Evolutionary conservation across 1,140 invertebrate species (phyloP), one percentile per base, ranked within the genome.

Genomic region (Saccostrea echinata): DNA sequence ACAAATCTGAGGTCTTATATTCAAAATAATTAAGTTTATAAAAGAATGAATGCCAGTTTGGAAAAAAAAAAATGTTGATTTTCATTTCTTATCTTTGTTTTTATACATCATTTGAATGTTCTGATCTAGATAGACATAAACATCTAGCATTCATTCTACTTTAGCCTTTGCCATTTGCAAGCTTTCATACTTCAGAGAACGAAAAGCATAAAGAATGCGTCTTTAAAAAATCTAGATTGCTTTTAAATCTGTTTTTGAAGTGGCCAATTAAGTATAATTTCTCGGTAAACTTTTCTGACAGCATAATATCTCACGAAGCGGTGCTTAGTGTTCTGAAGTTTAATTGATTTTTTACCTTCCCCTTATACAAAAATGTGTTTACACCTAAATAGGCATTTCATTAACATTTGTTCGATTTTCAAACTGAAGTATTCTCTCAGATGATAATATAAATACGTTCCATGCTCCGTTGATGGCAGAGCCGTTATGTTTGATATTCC

Each of bases 381-480:
- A 76, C 68, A 30, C 30, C 68, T 76, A 76, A 76, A 33, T 33
- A 27, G 24, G 27, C 27, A 33, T 76, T 33, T 76, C 27, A 21
- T 61, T 61, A 76, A 30, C 68, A 76, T 76, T 76, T 76, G 68
- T 76, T 76, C 68, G 68, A 76, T 76, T 76, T 76, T 76, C 68
- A 76, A 30, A 76, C 27, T 76, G 68, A 30, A 30, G 68, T 76
- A 11, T 76, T 12, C 27, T 76, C 33, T 76, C 30, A 76, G 16
- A 30, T 24, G 24, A 13, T 13, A 57, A 30, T 16, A 76, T 11
- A 27, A 12, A 11, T 3, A 76, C 68, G 30, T 33, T 76, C 30
- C 68, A 76, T 27, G 68, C 30, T 27, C 6, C 4, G 12, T 16
- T 30, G 68, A 30, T 76, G 13, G 27, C 16, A 76, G 27, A 27